Base-by-base conservation (phyloP, 2,888 invertebrate genomes). In the Tetropium fuscum region DNA sequence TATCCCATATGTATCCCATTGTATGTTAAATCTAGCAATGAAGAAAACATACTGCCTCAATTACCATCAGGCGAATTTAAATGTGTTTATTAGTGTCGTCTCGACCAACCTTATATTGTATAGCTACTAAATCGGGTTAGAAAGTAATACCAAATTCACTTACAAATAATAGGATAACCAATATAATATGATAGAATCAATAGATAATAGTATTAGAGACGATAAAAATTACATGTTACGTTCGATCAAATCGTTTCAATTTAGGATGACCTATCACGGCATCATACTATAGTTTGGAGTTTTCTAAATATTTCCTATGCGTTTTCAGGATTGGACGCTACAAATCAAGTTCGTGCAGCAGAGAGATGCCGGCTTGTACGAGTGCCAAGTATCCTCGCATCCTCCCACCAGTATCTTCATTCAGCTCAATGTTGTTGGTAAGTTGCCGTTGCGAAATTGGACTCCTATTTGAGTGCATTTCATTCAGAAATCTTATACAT, bases 341-440 rank as follows among this genome's bases (percentile, higher is more conserved):
- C 94, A 95, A 86, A 93, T 95, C 78, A 91, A 92, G 80, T 94
- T 90, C 82, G 94, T 94, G 53, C 94, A 94, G 81, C 87, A 88
- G 73, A 87, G 93, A 70, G 95, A 95, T 79, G 93, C 91, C 25
- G 95, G 95, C 48, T 82, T 91, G 71, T 95, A 94, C 83, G 94
- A 95, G 83, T 95, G 94, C 81, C 94, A 95, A 85, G 93, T 95
- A 56, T 94, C 94, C 20, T 94, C 94, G 41, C 94, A 95, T 85
- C 95, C 95, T 64, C 94, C 94, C 72, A 91, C 92, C 65, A 94
- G 94, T 83, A 93, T 95, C 84, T 94, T 94, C 82, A 84, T 95
- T 70, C 87, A 89, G 74, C 87, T 95, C 69, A 90, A 92, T 79
- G 94, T 95, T 71, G 92, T 94, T 58, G 94, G 95, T 95, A 85